A percentile compares a stretch with the other conserved stretches of the same genome.
These are phyloP conservation scores for Coelogynopora nodosa DNA, from an alignment of 2,888 invertebrate genomes.

Conservation along the genomic window DNA sequence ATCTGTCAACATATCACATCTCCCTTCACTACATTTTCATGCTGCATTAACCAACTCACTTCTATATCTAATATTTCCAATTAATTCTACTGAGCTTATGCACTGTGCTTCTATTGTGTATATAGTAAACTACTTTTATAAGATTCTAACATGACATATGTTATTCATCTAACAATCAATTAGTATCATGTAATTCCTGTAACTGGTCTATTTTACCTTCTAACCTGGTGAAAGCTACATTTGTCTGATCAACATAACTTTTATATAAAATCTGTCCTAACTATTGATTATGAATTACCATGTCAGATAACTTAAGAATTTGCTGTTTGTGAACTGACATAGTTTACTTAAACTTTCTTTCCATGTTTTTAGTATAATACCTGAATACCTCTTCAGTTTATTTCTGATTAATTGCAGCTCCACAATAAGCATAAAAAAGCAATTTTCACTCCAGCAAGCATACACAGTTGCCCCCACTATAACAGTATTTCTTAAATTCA, in stretches of 20 bases:
- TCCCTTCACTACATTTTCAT: neutral
- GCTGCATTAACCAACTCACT: neutral
- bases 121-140: neutral
- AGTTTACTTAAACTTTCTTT: neutral
- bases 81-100: neutral
- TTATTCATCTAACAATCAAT: neutral
- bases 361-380: neutral
- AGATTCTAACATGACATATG: neutral
- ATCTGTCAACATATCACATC: neutral
- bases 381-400: neutral
- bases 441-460: no score
- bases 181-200: neutral
- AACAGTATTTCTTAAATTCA: no score
- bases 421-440: neutral
- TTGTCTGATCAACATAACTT: neutral
- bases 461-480: no score
- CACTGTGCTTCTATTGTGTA: neutral
- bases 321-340: neutral
- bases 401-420: neutral
- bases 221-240: neutral
- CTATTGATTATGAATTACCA: neutral
- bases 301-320: neutral
- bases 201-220: neutral
- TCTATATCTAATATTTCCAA: neutral
- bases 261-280: neutral